A percentile compares a stretch with the other conserved stretches of the same genome.
Evolutionary conservation across 2,113 vertebrate genomes (phyloP).

Genomic region (Tricholaema leucomelas): DNA sequence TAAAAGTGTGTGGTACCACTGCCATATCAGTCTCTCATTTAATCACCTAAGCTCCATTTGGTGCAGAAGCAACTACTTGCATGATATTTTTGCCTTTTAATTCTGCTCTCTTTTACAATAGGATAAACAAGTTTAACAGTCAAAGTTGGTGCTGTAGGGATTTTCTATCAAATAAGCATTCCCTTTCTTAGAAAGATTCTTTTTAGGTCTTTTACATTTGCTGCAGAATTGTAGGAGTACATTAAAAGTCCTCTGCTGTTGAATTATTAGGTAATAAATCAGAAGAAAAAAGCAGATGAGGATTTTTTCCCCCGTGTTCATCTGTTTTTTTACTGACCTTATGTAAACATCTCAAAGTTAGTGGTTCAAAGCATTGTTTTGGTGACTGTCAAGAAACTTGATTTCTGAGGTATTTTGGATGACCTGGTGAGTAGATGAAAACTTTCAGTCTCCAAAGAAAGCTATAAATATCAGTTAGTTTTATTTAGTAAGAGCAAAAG

Average conservation of each 20-base stretch:
- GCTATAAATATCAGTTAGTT: slow-evolving; percentile 18
- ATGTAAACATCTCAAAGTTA: slow-evolving; percentile 5
- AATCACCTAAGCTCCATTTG: neutral
- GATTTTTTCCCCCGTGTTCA: neutral
- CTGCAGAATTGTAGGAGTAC: neutral
- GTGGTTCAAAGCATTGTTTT: neutral
- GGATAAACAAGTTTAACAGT: neutral
- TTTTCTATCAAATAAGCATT: neutral
- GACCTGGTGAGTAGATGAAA: slow-evolving; percentile 16
- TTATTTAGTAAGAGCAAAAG: slow-evolving; percentile 12
- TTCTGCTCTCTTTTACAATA: neutral
- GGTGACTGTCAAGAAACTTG: neutral
- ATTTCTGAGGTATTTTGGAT: slow-evolving; percentile 42
- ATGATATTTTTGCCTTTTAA: neutral
- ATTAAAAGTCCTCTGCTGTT: neutral
- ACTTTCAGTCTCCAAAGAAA: neutral
- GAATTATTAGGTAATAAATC: slow-evolving; percentile 42
- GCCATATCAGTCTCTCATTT: neutral
- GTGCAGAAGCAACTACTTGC: neutral
- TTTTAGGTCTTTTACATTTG: neutral
- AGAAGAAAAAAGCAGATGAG: neutral
- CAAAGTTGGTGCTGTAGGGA: fast-evolving
- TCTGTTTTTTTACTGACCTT: neutral
- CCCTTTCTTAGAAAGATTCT: neutral
- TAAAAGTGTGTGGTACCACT: neutral